phyloP scores from a whole-genome alignment of 2,113 vertebrate genomes.

The Rhinoderma darwinii region DNA sequence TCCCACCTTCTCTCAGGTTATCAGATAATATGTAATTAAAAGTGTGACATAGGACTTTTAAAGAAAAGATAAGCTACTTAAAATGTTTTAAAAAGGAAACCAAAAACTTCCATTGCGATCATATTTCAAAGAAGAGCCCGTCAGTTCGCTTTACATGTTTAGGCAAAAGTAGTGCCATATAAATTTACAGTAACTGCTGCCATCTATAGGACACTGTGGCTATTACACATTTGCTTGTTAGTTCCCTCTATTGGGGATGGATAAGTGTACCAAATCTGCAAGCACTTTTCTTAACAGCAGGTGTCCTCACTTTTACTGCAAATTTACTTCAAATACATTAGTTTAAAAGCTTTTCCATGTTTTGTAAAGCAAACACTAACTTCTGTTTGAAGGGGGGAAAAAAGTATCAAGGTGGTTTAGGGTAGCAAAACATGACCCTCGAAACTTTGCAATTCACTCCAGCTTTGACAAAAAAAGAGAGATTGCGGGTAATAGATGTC shows the following conservation, averaged over 20 bases:
- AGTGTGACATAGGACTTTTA: conserved; percentile 65
- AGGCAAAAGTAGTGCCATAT: neutral
- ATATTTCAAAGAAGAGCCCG: conserved; percentile 75
- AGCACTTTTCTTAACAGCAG: conserved; percentile 80
- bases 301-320: conserved; percentile 77
- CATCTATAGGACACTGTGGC: conserved; percentile 79
- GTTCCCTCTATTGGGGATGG: conserved; percentile 68
- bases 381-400: conserved; percentile 62
- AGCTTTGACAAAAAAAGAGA: conserved; percentile 13
- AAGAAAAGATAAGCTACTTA: conserved; percentile 71
- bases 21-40: conserved; percentile 64
- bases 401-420: conserved; percentile 67
- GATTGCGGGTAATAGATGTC: neutral
- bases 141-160: conserved; percentile 54
- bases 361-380: conserved; percentile 72
- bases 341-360: conserved; percentile 78
- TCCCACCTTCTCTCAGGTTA: conserved; percentile 59
- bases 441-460: conserved; percentile 23
- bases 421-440: conserved; percentile 59
- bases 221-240: conserved; percentile 59
- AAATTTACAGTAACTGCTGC: conserved; percentile 86
- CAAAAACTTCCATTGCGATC: conserved; percentile 70
- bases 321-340: conserved; percentile 69
- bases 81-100: conserved; percentile 67
- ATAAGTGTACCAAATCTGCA: conserved; percentile 67